Percentiles rank a stretch among this genome's conserved stretches.
These are phyloP conservation scores for Centropyge bicolor DNA, from an alignment of 2,797 vertebrate genomes.

Conservation along the genomic window DNA sequence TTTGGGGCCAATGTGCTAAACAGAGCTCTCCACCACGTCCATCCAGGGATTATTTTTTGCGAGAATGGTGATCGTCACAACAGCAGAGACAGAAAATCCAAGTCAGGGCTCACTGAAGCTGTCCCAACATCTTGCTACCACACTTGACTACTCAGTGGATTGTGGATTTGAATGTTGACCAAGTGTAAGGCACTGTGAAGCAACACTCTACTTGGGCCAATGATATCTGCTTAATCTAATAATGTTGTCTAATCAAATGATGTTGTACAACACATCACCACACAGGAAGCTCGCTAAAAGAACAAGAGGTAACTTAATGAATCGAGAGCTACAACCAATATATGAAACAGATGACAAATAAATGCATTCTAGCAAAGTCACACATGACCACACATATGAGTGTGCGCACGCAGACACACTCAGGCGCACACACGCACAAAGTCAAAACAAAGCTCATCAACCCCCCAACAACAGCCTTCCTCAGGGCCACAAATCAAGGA, in stretches of 20 bases:
- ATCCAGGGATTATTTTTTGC: not conserved
- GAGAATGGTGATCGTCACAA: not conserved
- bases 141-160: not conserved
- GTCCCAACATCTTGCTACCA: not conserved
- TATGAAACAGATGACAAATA: constrained; percentile 23
- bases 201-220: not conserved
- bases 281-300: constrained; percentile 15
- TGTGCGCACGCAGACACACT: not conserved
- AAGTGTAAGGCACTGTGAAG: not conserved
- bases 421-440: constrained; percentile 24
- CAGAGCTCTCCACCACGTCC: not conserved
- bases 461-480: constrained; percentile 70
- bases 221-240: constrained; percentile 25
- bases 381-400: constrained; percentile 8
- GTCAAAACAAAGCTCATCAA: constrained; percentile 75
- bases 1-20: not conserved
- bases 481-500: constrained; percentile 79
- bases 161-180: not conserved
- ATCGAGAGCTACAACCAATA: constrained; percentile 31
- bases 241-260: constrained; percentile 13
- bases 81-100: not conserved
- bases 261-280: constrained; percentile 9
- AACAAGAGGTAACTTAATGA: constrained; percentile 23
- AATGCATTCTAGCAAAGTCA: constrained; percentile 31
- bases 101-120: not conserved